Percentiles rank a stretch among this genome's conserved stretches.
phyloP scores from a whole-genome alignment of 1,140 invertebrate genomes.

The Trissolcus basalis region DNA sequence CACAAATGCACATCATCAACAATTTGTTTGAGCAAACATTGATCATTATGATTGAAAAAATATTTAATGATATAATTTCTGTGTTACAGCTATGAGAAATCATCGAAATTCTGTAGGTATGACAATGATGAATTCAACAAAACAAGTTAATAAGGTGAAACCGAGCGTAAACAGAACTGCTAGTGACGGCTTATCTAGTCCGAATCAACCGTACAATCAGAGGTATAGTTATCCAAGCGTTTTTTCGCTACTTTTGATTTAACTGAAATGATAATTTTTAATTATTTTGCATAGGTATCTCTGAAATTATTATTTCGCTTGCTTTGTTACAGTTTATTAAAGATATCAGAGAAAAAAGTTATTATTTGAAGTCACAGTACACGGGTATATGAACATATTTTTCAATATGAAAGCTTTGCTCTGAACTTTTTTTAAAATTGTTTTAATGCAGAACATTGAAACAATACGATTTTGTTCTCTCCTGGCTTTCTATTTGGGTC shows the following conservation, averaged over 20 bases:
- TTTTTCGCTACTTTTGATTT: conserved; percentile 21
- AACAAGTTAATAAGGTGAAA: conserved; percentile 91
- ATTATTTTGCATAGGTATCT: conserved; percentile 49
- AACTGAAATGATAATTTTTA: neutral
- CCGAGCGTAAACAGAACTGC: conserved; percentile 86
- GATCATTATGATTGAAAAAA: neutral
- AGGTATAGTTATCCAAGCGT: conserved; percentile 63
- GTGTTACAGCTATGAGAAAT: conserved; percentile 78
- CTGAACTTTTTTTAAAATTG: no score
- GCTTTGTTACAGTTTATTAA: conserved; percentile 37
- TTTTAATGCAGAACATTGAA: no score
- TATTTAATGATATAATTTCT: conserved; percentile 28
- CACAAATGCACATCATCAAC: neutral
- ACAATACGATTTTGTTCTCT: no score
- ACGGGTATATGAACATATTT: no score
- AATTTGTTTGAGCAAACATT: neutral
- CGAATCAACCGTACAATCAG: conserved; percentile 74
- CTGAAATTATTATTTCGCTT: conserved; percentile 52
- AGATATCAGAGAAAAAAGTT: no score
- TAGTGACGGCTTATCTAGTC: conserved; percentile 78
- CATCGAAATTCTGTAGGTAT: conserved; percentile 83
- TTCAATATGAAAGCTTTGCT: no score
- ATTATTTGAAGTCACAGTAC: neutral
- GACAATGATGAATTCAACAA: conserved; percentile 79
- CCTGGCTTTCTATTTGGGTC: no score